Percentiles rank a stretch among this genome's conserved stretches.
Evolutionary conservation across 2,888 invertebrate species (phyloP).

Genomic region (Parascotia fuliginaria): DNA sequence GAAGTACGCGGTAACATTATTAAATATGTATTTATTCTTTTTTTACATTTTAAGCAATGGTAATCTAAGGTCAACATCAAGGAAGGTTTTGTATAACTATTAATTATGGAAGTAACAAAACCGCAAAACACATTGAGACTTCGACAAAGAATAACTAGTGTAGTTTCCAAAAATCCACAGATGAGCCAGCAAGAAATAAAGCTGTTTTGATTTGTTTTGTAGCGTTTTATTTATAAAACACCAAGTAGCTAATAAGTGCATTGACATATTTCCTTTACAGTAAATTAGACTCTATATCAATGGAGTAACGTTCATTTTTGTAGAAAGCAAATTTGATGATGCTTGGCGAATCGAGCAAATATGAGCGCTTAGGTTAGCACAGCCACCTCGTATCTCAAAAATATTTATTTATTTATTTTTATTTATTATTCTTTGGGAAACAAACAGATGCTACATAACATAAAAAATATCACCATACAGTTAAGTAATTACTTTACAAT

Average conservation of each 20-base stretch:
- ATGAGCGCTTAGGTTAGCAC: too few relatives aligned
- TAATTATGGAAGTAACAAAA: constrained; percentile 43
- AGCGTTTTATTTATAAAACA: constrained; percentile 56
- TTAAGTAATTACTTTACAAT: too few relatives aligned
- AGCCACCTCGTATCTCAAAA: too few relatives aligned
- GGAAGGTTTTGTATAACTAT: constrained; percentile 51
- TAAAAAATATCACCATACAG: too few relatives aligned
- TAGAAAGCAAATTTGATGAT: too few relatives aligned
- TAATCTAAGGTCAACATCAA: constrained; percentile 50
- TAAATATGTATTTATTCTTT: constrained; percentile 51
- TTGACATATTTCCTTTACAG: too few relatives aligned
- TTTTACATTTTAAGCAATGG: constrained; percentile 46
- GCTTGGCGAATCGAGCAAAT: too few relatives aligned
- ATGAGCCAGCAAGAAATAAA: constrained; percentile 80
- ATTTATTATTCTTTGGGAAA: too few relatives aligned
- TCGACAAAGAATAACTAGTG: constrained; percentile 57
- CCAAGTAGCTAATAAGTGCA: not conserved
- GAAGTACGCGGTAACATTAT: constrained; percentile 50
- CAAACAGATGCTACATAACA: too few relatives aligned
- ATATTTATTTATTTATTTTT: too few relatives aligned
- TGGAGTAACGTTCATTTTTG: too few relatives aligned
- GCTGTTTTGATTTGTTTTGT: constrained; percentile 82
- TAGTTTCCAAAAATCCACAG: constrained; percentile 74
- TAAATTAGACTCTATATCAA: too few relatives aligned
- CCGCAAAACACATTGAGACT: constrained; percentile 47